Conservation (phyloP, 2,888 invertebrate species). For the Actias luna region DNA sequence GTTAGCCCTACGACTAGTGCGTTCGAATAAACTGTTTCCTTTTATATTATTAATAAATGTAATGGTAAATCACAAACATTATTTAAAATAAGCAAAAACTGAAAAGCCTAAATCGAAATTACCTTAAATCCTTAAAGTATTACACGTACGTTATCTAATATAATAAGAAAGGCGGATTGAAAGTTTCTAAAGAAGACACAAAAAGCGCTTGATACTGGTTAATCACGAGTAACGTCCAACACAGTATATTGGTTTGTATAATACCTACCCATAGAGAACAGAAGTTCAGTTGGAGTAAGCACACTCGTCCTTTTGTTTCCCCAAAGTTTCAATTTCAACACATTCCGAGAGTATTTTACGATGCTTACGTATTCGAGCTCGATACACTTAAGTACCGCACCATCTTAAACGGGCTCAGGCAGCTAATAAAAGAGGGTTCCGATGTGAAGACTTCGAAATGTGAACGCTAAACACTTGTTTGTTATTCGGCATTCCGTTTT, state of each 20-base stretch:
- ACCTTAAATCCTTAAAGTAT: too few relatives aligned
- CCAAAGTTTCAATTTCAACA: slow-evolving; percentile 39
- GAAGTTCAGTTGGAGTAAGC: slow-evolving; percentile 15
- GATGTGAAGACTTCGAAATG: slow-evolving; percentile 31
- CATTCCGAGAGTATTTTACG: slow-evolving; percentile 40
- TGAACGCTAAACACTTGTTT: slow-evolving; percentile 47
- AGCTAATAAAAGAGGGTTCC: slow-evolving; percentile 48
- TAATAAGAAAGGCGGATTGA: too few relatives aligned
- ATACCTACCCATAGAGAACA: slow-evolving; percentile 8
- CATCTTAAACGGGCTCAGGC: slow-evolving; percentile 43
- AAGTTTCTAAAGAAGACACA: neutral
- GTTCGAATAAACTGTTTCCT: too few relatives aligned
- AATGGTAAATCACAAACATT: too few relatives aligned
- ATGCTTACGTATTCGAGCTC: slow-evolving; percentile 37
- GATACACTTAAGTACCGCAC: slow-evolving; percentile 39
- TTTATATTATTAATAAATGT: too few relatives aligned
- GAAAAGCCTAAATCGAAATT: too few relatives aligned
- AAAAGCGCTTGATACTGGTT: neutral
- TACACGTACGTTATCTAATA: too few relatives aligned
- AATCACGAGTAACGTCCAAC: neutral
- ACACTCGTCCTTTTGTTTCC: slow-evolving; percentile 28
- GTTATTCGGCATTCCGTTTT: slow-evolving; percentile 40
- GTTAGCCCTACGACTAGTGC: too few relatives aligned
- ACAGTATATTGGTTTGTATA: neutral
- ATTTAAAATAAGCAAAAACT: too few relatives aligned